Conservation (phyloP, 2,888 invertebrate species). For the Timema podura region DNA sequence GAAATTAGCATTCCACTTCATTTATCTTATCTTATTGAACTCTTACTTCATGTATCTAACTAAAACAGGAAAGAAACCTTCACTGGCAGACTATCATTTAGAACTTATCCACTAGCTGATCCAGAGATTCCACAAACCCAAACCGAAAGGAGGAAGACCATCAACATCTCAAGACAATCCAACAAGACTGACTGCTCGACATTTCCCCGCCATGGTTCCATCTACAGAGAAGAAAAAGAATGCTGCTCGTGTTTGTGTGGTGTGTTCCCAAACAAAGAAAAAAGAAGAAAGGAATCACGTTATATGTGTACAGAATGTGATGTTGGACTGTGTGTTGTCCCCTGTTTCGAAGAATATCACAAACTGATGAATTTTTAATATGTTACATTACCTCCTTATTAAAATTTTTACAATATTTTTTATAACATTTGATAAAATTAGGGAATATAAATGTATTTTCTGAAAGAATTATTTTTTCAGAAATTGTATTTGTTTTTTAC, state of each 20-base stretch:
- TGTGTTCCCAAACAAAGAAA: not conserved
- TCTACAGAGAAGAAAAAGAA: not conserved
- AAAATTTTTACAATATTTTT: too few species aligned
- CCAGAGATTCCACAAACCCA: not conserved
- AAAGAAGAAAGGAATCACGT: not conserved
- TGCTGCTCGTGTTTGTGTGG: too few species aligned
- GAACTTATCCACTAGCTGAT: not conserved
- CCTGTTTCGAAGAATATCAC: too few species aligned
- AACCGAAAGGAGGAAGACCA: not conserved
- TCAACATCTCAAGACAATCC: not conserved
- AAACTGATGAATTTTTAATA: too few species aligned
- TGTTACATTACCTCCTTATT: too few species aligned
- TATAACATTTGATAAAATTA: too few species aligned
- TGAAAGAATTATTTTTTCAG: too few species aligned
- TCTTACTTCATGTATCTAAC: not conserved
- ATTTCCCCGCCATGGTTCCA: not conserved
- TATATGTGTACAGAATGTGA: conserved; percentile 5
- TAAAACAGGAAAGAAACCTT: not conserved
- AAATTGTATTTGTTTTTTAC: too few species aligned
- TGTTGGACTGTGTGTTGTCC: conserved; percentile 17
- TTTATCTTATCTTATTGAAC: not conserved
- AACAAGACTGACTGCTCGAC: not conserved
- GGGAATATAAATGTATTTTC: too few species aligned
- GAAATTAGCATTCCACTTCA: not conserved
- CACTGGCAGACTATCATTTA: not conserved